These are phyloP conservation scores for Galemys pyrenaicus DNA, from an alignment of 2,113 vertebrate genomes.

Conservation along the genomic window DNA sequence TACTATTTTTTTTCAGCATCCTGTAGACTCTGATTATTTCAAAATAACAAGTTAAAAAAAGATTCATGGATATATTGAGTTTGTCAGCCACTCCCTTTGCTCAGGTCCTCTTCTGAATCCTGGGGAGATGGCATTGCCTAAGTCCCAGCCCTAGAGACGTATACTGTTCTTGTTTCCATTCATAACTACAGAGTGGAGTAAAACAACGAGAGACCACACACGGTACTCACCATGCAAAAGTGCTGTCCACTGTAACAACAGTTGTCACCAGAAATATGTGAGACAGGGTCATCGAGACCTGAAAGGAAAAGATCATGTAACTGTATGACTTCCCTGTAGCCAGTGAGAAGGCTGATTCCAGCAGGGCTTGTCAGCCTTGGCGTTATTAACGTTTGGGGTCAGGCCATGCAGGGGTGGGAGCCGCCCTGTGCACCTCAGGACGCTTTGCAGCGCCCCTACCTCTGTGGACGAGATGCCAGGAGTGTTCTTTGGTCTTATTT, in stretches of 20 bases:
- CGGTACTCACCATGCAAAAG: slow-evolving; percentile 51
- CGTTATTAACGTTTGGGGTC: too few species aligned
- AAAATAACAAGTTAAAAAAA: neutral
- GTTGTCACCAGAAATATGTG: slow-evolving; percentile 53
- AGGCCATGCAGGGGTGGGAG: neutral
- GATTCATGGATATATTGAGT: neutral
- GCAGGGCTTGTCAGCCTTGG: too few species aligned
- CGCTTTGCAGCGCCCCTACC: neutral
- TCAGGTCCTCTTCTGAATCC: neutral
- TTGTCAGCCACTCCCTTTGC: neutral
- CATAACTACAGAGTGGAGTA: too few species aligned
- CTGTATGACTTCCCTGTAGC: neutral
- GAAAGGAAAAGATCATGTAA: neutral
- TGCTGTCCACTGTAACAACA: slow-evolving; percentile 18
- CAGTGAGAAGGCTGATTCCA: neutral
- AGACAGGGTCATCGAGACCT: neutral
- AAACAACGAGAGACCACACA: neutral
- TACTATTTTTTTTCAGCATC: neutral
- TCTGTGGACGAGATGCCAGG: neutral
- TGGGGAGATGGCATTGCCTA: neutral
- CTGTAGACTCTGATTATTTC: neutral
- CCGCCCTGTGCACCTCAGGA: accelerated
- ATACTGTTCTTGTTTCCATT: neutral
- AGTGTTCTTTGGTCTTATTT: neutral
- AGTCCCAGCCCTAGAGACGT: neutral